These are phyloP conservation scores for Globodera rostochiensis DNA, from an alignment of 1,140 invertebrate genomes.

Conservation along the genomic window DNA sequence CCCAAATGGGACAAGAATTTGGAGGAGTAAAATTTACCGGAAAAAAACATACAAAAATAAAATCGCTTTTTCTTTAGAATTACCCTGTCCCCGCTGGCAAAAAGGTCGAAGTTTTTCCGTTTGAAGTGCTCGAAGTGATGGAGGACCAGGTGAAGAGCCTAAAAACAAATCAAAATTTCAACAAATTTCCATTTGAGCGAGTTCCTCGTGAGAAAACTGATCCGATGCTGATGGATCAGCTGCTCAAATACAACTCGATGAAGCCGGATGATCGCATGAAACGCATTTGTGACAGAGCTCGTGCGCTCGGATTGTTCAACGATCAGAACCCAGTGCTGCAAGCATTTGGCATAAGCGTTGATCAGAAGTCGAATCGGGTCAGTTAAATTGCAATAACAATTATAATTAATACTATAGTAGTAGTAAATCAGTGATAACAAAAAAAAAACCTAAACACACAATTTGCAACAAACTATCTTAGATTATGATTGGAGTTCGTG, in stretches of 20 bases:
- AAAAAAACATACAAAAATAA: background rate
- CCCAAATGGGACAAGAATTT: too few species aligned
- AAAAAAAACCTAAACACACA: too few species aligned
- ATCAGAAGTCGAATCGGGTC: slow-evolving; percentile 19
- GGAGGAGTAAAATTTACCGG: too few species aligned
- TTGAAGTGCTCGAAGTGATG: slow-evolving; percentile 36
- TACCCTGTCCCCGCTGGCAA: slow-evolving; percentile 9
- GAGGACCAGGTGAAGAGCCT: slow-evolving; percentile 4
- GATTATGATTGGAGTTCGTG: slow-evolving; percentile 21
- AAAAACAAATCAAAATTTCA: background rate
- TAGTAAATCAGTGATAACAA: too few species aligned
- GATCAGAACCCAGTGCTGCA: slow-evolving; percentile 18
- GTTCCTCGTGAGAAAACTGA: slow-evolving; percentile 43
- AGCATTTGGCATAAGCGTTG: slow-evolving; percentile 16
- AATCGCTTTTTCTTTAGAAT: slow-evolving; percentile 15
- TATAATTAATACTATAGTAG: too few species aligned
- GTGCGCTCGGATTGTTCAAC: slow-evolving; percentile 8
- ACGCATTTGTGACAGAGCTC: background rate
- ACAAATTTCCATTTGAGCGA: slow-evolving; percentile 14
- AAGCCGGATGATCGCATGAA: slow-evolving; percentile 14
- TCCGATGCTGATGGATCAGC: slow-evolving; percentile 16
- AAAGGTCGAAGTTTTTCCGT: slow-evolving; percentile 33
- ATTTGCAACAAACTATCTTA: background rate
- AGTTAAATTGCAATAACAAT: background rate
- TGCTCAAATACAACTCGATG: slow-evolving; percentile 27